Evolutionary conservation across 92 coral and sea anemone species (phyloP).

Genomic region (Actinernus sp.): DNA sequence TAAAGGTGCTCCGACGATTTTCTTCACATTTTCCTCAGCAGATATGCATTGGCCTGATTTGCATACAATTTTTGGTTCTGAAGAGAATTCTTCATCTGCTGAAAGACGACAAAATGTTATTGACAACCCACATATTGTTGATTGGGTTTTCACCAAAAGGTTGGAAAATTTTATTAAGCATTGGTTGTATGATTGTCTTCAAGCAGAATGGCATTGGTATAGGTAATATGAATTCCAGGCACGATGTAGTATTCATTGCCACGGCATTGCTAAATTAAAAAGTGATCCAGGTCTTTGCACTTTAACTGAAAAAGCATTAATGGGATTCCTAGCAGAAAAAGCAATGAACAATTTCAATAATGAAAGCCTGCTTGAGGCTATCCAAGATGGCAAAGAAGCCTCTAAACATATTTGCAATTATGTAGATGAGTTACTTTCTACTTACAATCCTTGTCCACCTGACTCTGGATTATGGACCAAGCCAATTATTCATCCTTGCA

Average conservation of each 20-base stretch:
- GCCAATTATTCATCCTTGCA: conserved; percentile 74
- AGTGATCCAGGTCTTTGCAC: conserved; percentile 71
- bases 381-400: conserved; percentile 61
- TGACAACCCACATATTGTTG: conserved; percentile 67
- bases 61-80: conserved; percentile 52
- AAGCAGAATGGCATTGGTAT: conserved; percentile 75
- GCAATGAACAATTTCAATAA: conserved; percentile 8
- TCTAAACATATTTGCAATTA: conserved; percentile 55
- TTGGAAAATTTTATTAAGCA: too few relatives aligned
- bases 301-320: conserved; percentile 39
- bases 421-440: conserved; percentile 71
- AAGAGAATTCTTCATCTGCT: conserved; percentile 13
- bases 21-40: conserved; percentile 74
- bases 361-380: conserved; percentile 7
- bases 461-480: conserved; percentile 63
- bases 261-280: conserved; percentile 52
- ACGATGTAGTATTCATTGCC: conserved; percentile 53
- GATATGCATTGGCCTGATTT: conserved; percentile 86
- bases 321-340: conserved; percentile 52
- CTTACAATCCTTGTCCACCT: conserved; percentile 74
- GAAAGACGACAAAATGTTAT: conserved; percentile 55
- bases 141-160: conserved; percentile 70
- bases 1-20: conserved; percentile 69
- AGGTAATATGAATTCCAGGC: conserved; percentile 66
- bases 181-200: too few relatives aligned